These are phyloP conservation scores for Chloroclysta siterata DNA, from an alignment of 2,888 invertebrate species.

Conservation along the genomic window DNA sequence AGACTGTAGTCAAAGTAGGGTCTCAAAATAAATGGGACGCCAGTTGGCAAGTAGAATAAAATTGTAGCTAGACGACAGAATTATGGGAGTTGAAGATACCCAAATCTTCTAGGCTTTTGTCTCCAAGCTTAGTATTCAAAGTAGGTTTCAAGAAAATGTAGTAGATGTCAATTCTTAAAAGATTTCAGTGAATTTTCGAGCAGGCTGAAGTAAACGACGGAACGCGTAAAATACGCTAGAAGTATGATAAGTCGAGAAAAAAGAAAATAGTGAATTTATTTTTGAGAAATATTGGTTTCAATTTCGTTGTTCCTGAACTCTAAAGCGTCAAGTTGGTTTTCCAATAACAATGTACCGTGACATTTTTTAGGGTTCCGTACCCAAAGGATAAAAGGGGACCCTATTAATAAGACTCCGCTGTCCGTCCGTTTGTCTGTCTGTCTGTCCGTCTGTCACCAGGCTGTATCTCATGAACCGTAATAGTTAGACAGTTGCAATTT, in stretches of 20 bases:
- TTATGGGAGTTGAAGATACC: neutral
- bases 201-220: constrained; percentile 2
- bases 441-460: too few relatives aligned
- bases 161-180: constrained; percentile 8
- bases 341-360: neutral
- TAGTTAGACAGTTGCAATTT: too few relatives aligned
- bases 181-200: constrained; percentile 15
- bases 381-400: too few relatives aligned
- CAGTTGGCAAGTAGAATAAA: constrained; percentile 1
- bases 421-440: too few relatives aligned
- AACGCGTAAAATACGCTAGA: neutral
- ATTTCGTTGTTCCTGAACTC: neutral
- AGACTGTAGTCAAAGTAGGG: neutral
- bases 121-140: constrained; percentile 28
- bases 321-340: neutral
- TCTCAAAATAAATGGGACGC: neutral
- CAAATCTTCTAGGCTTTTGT: constrained; percentile 21
- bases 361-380: too few relatives aligned
- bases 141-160: constrained; percentile 20
- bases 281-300: neutral
- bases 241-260: neutral
- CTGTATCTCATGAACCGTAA: too few relatives aligned
- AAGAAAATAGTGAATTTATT: neutral
- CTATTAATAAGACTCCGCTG: too few relatives aligned
- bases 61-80: neutral